A percentile compares a stretch with the other conserved stretches of the same genome.
phyloP scores from a whole-genome alignment of 2,113 vertebrate species.

The Parus major region DNA sequence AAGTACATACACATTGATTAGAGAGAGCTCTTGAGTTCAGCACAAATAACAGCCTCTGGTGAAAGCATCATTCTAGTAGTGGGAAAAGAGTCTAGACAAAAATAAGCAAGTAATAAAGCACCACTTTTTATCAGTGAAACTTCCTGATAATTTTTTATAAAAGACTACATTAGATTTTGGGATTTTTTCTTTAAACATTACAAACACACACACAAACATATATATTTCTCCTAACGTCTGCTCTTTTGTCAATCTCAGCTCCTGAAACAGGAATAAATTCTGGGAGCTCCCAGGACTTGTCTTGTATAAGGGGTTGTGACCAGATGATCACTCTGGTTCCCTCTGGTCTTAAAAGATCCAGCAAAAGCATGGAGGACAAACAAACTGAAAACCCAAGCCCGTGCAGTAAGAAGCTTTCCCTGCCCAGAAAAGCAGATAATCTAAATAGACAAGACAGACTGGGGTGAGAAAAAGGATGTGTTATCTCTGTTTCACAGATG shows the following conservation, averaged over 20 bases:
- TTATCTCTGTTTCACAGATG: constrained; percentile 69
- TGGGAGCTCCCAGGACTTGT: not conserved
- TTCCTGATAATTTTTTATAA: not conserved
- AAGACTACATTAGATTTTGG: not conserved
- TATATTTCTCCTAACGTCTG: not conserved
- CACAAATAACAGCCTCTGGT: not conserved
- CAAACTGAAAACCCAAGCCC: constrained; percentile 31
- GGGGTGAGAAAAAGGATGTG: constrained; percentile 67
- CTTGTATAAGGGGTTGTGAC: not conserved
- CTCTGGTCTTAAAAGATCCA: constrained; percentile 31
- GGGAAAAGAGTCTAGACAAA: not conserved
- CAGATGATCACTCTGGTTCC: constrained; percentile 35
- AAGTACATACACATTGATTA: not conserved
- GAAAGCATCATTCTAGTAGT: not conserved
- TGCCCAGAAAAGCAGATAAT: constrained; percentile 64
- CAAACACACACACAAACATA: not conserved
- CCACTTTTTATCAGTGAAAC: not conserved
- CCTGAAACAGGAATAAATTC: constrained; percentile 8
- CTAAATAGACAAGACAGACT: constrained; percentile 65
- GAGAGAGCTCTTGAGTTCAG: not conserved
- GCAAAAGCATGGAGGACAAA: constrained; percentile 2
- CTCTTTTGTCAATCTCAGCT: not conserved
- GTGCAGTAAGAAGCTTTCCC: constrained; percentile 52
- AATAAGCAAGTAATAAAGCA: not conserved
- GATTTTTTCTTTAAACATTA: not conserved